Evolutionary conservation across 2,797 vertebrate species (phyloP), one percentile per base, ranked within the genome.

Genomic region (Typhlichthys subterraneus): DNA sequence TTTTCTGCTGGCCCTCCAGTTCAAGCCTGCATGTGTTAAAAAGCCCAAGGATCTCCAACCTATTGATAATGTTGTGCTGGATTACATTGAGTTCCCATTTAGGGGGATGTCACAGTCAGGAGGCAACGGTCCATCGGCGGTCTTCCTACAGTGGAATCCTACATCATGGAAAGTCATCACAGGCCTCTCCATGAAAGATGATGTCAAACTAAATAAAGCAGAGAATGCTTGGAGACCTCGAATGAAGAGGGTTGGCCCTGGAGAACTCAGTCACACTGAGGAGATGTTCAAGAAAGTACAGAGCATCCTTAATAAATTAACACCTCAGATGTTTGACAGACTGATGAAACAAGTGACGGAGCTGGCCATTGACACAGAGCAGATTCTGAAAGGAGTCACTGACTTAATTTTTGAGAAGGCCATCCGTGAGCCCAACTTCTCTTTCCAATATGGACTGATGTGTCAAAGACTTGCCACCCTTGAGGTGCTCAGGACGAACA

Each of bases 321-420:
- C 97, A 0, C 97, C 97, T 1, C 97, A 99, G 88, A 99, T 98
- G 95, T 99, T 99, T 90, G 93, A 96, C 71, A 96, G 97, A 79
- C 91, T 99, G 54, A 98, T 98, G 95, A 98, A 98, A 89, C 97
- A 99, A 84, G 96, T 99, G 83, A 95, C 96, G 0, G 96, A 96
- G 73, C 93, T 99, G 77, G 98, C 96, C 0, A 96, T 99, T 69
- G 96, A 99, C 85, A 99, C 97, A 0, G 97, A 99, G 63, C 96
- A 99, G 90, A 85, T 97, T 50, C 93, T 99, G 58, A 99, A 99
- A 81, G 97, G 97, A 4, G 96, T 99, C 89, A 99, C 98, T 0
- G 97, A 99, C 90, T 92, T 99, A 79, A 96, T 99, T 61, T 99
- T 99, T 0, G 97, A 99, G 93, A 99, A 99, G 87, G 97, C 97